Evolutionary conservation across 2,113 vertebrate genomes (phyloP), one percentile per base, ranked within the genome.

Genomic region (Myxocyprinus asiaticus): DNA sequence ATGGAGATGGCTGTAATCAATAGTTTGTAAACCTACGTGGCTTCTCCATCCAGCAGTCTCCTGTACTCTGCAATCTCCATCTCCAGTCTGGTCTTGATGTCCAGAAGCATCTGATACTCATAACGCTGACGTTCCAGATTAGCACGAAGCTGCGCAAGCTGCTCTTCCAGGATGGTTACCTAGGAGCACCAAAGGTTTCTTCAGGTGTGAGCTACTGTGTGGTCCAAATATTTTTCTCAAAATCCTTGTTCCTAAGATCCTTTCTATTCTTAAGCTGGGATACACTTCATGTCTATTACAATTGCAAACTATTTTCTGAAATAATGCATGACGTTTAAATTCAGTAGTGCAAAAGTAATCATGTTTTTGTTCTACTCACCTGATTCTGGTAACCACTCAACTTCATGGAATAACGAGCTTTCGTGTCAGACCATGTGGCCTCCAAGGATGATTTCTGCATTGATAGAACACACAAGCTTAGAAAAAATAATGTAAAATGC

Each of bases 51-150:
- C 85, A 96, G 89, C 85, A 96, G 92, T 75, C 89, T 89, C 59
- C 86, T 89, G 90, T 96, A 96, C 75, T 93, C 94, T 0, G 92
- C 81, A 48, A 96, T 96, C 89, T 96, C 95, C 89, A 94, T 81
- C 87, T 97, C 95, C 90, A 96, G 83, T 9, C 91, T 84, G 71
- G 89, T 93, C 78, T 96, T 95, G 89, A 94, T 91, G 0, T 94
- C 90, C 77, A 96, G 88, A 8, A 97, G 92, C 4, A 80, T 77
- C 11, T 87, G 71, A 68, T 94, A 96, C 6, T 92, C 91, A 11
- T 90, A 82, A 56, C 84, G 90, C 91, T 96, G 94, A 43, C 90
- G 89, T 84, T 94, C 92, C 45, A 88, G 91, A 62, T 96, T 93
- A 0, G 71, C 84, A 1, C 91, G 91, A 17, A 95, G 87, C n/a